phyloP scores from a whole-genome alignment of 1,140 invertebrate genomes.

The Pristionchus pacificus region DNA sequence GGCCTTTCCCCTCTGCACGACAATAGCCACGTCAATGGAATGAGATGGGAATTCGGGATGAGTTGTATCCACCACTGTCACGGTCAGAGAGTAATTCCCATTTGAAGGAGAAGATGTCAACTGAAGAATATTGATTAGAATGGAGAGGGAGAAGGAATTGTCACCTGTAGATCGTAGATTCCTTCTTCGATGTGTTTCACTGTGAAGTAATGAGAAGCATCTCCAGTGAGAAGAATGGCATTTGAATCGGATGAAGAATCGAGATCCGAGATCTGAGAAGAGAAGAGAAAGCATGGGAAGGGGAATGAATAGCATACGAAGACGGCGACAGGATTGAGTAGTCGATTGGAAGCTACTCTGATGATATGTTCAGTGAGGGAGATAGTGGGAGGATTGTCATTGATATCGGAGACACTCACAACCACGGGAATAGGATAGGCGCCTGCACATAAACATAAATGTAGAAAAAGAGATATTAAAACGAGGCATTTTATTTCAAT shows the following conservation, averaged over 20 bases:
- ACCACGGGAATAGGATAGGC: background rate
- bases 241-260: slow-evolving; percentile 8
- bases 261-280: slow-evolving; percentile 2
- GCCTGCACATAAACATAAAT: slow-evolving; percentile 7
- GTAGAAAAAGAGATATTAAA: slow-evolving; percentile 5
- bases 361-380: slow-evolving; percentile 15
- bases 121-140: too few species aligned
- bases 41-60: background rate
- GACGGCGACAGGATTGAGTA: slow-evolving; percentile 7
- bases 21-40: background rate
- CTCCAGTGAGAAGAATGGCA: slow-evolving; percentile 9
- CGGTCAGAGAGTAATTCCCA: background rate
- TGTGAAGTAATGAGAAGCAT: slow-evolving; percentile 16
- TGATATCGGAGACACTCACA: slow-evolving; percentile 10
- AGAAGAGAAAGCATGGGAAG: background rate
- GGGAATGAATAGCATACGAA: slow-evolving; percentile 4
- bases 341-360: slow-evolving; percentile 3
- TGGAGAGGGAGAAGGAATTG: too few species aligned
- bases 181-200: slow-evolving; percentile 9
- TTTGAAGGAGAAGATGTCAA: background rate
- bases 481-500: too few species aligned
- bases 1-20: slow-evolving; percentile 3
- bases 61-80: background rate
- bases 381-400: slow-evolving; percentile 13
- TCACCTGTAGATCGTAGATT: slow-evolving; percentile 24